phyloP scores from a whole-genome alignment of 2,797 vertebrate species.

The Aeoliscus strigatus region DNA sequence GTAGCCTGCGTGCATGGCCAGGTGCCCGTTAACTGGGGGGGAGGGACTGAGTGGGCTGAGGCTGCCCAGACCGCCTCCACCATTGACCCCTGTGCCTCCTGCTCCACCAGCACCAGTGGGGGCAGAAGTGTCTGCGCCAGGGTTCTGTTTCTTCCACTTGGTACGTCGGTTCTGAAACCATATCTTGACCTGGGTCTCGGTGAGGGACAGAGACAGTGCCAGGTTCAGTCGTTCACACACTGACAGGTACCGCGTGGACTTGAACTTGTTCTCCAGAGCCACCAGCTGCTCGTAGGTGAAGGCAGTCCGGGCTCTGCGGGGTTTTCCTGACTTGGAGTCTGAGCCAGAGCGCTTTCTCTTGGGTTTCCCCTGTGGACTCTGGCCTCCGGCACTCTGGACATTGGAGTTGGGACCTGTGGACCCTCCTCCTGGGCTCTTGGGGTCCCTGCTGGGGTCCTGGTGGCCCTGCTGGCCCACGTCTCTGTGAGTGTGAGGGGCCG shows the following conservation, averaged over 20 bases:
- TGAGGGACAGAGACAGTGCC: constrained; percentile 89
- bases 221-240: constrained; percentile 92
- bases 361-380: constrained; percentile 74
- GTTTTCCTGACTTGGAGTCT: constrained; percentile 93
- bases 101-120: constrained; percentile 72
- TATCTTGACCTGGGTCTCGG: constrained; percentile 94
- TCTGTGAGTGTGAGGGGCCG: constrained; percentile 49
- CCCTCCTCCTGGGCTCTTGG: constrained; percentile 62
- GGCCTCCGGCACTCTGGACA: constrained; percentile 42
- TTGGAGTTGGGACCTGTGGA: constrained; percentile 28
- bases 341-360: constrained; percentile 93
- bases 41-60: constrained; percentile 91
- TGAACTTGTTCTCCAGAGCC: constrained; percentile 94
- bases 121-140: constrained; percentile 90
- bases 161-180: constrained; percentile 95
- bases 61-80: constrained; percentile 71
- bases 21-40: constrained; percentile 84
- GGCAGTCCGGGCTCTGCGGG: constrained; percentile 87
- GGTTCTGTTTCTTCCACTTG: constrained; percentile 97
- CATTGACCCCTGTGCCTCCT: constrained; percentile 53
- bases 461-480: constrained; percentile 67
- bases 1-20: constrained; percentile 88
- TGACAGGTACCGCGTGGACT: constrained; percentile 91
- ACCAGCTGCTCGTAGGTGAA: constrained; percentile 96
- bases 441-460: constrained; percentile 58